Evolutionary conservation across 2,797 vertebrate species (phyloP), one percentile per base, ranked within the genome.

Genomic region (Lepus oiostolus): DNA sequence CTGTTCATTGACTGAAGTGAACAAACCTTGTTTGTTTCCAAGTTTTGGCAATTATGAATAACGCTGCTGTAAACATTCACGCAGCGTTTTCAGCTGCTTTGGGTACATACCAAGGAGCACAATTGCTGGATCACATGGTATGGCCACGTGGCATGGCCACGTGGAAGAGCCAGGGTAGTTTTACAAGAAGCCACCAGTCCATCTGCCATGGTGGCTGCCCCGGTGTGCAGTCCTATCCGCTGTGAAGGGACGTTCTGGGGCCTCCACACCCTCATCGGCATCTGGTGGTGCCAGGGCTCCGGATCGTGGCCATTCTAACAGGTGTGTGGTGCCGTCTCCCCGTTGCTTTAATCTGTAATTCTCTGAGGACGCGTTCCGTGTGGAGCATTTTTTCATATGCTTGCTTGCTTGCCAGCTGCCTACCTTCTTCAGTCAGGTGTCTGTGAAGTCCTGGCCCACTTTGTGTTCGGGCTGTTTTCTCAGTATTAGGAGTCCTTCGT

Each of bases 241-340:
- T 32, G 5, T 38, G 38, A 71, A 17, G 8, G 24, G 71, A 24
- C 17, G 6, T 14, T 26, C 68, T 32, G 24, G 35, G n/a, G 60
- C 12, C 28, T 71, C 13, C 42, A 14, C 13, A 24, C 19, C 54
- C n/a, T 62, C 1, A 0, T 5, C 82, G 30, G 75, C 65, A 13
- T 26, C 71, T 71, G n/a, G 0, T 88, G 58, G 12, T 30, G 38
- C n/a, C 2, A 4, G 71, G 50, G 38, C 72, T 35, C 24, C 14
- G 13, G 67, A 35, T 38, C 50, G 26, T 38, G 65, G 67, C n/a
- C 19, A 19, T 30, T 52, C 74, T 28, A 24, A 0, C 30, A 80
- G 8, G 26, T 4, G 0, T 5, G 1, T 8, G 35, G 17, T n/a
- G 17, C 17, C 24, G 30, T 52, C 35, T 72, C 30, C 10, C 0